phyloP scores from a whole-genome alignment of 2,113 vertebrate species.

The human region GRCh38 chr12:28897001-28897500 shows the following conservation, averaged over 20 bases:
- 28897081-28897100: background rate
- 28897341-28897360: too few relatives aligned
- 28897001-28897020: background rate
- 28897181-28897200: background rate
- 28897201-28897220: background rate
- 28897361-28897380: too few relatives aligned
- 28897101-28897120: background rate
- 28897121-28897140: background rate
- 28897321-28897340: too few relatives aligned
- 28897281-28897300: background rate
- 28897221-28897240: background rate
- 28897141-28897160: background rate
- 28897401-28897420: too few relatives aligned
- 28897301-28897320: too few relatives aligned
- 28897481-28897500: too few relatives aligned
- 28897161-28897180: background rate
- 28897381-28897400: too few relatives aligned
- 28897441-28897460: too few relatives aligned
- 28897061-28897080: background rate
- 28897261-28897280: background rate
- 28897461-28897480: too few relatives aligned
- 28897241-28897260: background rate
- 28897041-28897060: slow-evolving; percentile 4
- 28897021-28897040: background rate
- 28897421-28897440: too few relatives aligned